Evolutionary conservation across 2,888 invertebrate species (phyloP).

Genomic region (Drosophila atripex): DNA sequence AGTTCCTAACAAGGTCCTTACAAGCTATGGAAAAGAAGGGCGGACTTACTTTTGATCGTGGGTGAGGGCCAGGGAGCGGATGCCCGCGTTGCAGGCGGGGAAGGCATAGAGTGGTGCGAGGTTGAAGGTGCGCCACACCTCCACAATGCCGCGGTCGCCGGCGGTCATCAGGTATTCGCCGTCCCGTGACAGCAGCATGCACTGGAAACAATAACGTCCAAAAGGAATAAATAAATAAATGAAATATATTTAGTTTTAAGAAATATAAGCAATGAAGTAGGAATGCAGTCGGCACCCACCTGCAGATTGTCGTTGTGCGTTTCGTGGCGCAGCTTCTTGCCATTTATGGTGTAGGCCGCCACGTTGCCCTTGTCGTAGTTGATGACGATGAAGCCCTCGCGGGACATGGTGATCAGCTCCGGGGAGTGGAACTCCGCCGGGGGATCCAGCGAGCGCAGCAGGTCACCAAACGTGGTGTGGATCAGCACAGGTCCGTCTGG

Average conservation of each 20-base stretch:
- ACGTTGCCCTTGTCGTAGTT: conserved; percentile 96
- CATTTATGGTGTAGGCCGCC: conserved; percentile 97
- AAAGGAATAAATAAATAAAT: neutral
- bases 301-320: conserved; percentile 97
- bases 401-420: conserved; percentile 95
- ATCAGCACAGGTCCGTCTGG: conserved; percentile 97
- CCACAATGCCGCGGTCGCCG: conserved; percentile 98
- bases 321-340: conserved; percentile 93
- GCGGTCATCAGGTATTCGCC: conserved; percentile 99
- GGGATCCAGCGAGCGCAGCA: conserved; percentile 94
- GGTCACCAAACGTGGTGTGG: conserved; percentile 98
- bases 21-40: neutral
- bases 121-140: conserved; percentile 99
- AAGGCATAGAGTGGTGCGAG: conserved; percentile 98
- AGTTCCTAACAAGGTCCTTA: neutral
- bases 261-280: neutral
- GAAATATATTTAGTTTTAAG: too few species aligned
- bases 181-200: conserved; percentile 96
- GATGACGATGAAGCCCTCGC: conserved; percentile 98
- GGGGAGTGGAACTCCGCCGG: conserved; percentile 91
- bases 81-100: conserved; percentile 97
- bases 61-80: conserved; percentile 96
- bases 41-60: conserved; percentile 97
- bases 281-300: conserved; percentile 85
- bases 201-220: conserved; percentile 85